Percentiles rank a stretch among this genome's conserved stretches.
These are phyloP conservation scores for Drosophila infuscata DNA, from an alignment of 2,888 invertebrate genomes.

Conservation along the genomic window DNA sequence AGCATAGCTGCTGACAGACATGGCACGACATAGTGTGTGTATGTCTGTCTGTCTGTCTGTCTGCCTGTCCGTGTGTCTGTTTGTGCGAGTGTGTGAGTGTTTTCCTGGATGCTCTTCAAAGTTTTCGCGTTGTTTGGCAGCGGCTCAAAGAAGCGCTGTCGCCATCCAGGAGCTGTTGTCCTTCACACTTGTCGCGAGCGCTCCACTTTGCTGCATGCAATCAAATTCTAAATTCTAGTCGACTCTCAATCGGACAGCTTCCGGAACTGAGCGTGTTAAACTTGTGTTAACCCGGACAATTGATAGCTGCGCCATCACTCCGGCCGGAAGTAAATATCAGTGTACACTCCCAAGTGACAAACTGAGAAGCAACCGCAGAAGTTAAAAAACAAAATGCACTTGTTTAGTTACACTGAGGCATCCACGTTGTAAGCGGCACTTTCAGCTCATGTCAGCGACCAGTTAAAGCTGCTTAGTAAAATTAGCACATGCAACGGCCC, in stretches of 20 bases:
- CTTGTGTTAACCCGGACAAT: constrained; percentile 13
- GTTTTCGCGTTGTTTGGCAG: constrained; percentile 61
- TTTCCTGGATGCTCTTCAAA: constrained; percentile 51
- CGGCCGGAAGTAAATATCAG: constrained; percentile 2
- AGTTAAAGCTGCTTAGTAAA: constrained; percentile 35
- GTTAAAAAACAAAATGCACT: background rate
- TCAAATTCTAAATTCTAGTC: constrained; percentile 35
- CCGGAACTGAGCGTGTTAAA: constrained; percentile 11
- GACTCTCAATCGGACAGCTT: constrained; percentile 21
- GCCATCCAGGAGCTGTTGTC: constrained; percentile 32
- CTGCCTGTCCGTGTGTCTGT: background rate
- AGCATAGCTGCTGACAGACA: constrained; percentile 42
- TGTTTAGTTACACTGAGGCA: background rate
- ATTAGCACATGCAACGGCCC: constrained; percentile 70
- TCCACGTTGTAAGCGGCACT: background rate
- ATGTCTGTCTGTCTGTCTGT: background rate
- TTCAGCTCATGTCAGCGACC: constrained; percentile 14
- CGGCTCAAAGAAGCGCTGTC: constrained; percentile 24
- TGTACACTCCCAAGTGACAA: background rate
- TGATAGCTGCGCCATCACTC: constrained; percentile 17
- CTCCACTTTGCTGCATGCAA: constrained; percentile 8
- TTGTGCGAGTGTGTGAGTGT: constrained; percentile 11
- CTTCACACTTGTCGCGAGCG: constrained; percentile 43
- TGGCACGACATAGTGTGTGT: constrained; percentile 12
- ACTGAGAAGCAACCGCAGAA: background rate